Base-by-base conservation (phyloP, 2,888 invertebrate genomes). In the Pachliopta kotzebuea region DNA sequence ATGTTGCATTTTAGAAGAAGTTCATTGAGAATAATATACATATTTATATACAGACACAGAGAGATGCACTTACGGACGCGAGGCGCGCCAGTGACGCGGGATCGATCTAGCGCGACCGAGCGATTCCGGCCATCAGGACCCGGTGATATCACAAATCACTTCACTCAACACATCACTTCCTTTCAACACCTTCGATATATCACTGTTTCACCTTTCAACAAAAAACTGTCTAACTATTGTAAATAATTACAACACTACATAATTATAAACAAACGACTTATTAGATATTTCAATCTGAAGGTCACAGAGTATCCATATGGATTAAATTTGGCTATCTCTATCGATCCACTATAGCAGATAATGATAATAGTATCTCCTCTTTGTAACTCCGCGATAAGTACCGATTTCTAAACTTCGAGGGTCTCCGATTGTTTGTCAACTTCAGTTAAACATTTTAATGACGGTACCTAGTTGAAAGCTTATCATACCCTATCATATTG, bases 21-120 rank as follows among this genome's bases (percentile, higher is more conserved):
- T 60, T 24, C 26, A 45, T 54, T 23, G 37, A 18, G 20, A 29
- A 56, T 37, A 50, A 56, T 55, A 31, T 45, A 59, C 26, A 23
- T 23, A 37, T n/a, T 20, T 29, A 67, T 63, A 60, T 67, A 65
- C 66, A 37, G 11, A 37, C 69, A 20, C 11, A n/a, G 49, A 64
- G 56, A 54, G 53, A 63, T 71, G 73, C 71, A 73, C 69, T 70
- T 63, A 62, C 68, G 62, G 70, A 62, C 23, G 57, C 45, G 60
- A 53, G 65, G 55, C 68, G 71, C 69, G 69, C 63, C 68, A 64
- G 63, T 74, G 76, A 68, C 76, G 78, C 80, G 77, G 82, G 85
- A 86, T 88, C 88, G 88, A 89, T 89, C 77, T 84, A 89, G 88
- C 86, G 78, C 74, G 74, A 76, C 77, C 79, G 80, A 75, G 76